Percentiles rank a stretch among this genome's conserved stretches.
These are phyloP conservation scores for Hiodon tergisus DNA, from an alignment of 2,113 vertebrate species.

Conservation along the genomic window DNA sequence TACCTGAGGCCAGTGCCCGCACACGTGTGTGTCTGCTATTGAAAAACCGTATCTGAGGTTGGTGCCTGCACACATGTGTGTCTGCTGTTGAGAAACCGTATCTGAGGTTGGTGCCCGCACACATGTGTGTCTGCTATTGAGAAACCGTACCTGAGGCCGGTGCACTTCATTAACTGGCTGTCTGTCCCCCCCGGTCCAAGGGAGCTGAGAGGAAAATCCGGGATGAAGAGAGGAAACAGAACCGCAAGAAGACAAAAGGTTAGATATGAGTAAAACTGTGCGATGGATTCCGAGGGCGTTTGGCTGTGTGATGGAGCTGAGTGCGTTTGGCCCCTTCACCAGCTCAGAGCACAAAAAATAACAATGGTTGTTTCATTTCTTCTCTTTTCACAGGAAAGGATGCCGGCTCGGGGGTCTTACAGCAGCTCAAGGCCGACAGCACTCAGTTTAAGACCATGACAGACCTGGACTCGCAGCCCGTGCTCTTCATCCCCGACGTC, in stretches of 20 bases:
- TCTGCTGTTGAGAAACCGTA: background rate
- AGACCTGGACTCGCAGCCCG: constrained; percentile 89
- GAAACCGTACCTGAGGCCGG: too few relatives aligned
- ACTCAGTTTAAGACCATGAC: constrained; percentile 90
- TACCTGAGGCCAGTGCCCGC: background rate
- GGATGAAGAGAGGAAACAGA: constrained; percentile 92
- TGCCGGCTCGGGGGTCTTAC: constrained; percentile 62
- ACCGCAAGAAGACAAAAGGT: constrained; percentile 89
- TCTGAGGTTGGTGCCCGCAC: background rate
- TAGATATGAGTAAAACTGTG: constrained; percentile 37
- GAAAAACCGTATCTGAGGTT: background rate
- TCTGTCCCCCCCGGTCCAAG: constrained; percentile 49
- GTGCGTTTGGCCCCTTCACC: too few relatives aligned
- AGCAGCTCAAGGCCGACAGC: constrained; percentile 75
- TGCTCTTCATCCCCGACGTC: constrained; percentile 94
- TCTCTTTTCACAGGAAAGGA: constrained; percentile 65
- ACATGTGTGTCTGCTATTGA: background rate
- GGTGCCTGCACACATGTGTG: background rate
- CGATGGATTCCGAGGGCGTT: too few relatives aligned
- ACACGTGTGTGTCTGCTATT: background rate
- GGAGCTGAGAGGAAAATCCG: constrained; percentile 96
- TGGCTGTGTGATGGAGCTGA: background rate
- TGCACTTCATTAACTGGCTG: background rate
- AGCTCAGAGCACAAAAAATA: background rate
- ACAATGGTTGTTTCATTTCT: background rate